Evolutionary conservation across 2,113 vertebrate species (phyloP).

Genomic region (Eulacestoma nigropectus): DNA sequence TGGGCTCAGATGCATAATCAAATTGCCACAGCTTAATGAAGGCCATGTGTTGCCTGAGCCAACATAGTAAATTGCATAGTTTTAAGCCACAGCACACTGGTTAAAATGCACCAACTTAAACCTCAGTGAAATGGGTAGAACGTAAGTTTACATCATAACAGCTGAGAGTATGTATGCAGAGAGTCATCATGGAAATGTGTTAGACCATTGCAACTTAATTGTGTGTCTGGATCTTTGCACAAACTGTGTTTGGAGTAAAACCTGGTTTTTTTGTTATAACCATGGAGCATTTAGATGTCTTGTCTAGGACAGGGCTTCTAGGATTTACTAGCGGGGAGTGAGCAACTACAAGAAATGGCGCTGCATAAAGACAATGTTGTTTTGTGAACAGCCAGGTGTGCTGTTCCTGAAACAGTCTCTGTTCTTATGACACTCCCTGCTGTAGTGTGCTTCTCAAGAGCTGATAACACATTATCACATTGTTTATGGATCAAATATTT

Average conservation of each 20-base stretch:
- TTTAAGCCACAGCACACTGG: background rate
- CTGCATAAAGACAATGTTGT: background rate
- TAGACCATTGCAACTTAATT: background rate
- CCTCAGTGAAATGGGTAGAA: background rate
- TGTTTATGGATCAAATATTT: background rate
- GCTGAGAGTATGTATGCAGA: background rate
- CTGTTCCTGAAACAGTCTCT: background rate
- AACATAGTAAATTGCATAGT: background rate
- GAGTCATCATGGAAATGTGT: background rate
- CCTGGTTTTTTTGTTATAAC: background rate
- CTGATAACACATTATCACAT: background rate
- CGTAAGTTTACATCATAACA: background rate
- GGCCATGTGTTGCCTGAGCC: background rate
- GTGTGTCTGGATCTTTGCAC: background rate
- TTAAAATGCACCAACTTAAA: background rate
- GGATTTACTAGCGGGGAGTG: background rate
- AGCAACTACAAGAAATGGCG: background rate
- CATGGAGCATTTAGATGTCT: background rate
- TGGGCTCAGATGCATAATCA: background rate
- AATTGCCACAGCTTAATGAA: conserved; percentile 7
- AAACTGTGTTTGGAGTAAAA: background rate
- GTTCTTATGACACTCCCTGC: background rate
- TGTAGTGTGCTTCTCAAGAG: background rate
- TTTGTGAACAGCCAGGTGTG: background rate
- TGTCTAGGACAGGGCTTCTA: background rate